phyloP scores from a whole-genome alignment of 2,797 vertebrate species.

The Delichon dasypus region DNA sequence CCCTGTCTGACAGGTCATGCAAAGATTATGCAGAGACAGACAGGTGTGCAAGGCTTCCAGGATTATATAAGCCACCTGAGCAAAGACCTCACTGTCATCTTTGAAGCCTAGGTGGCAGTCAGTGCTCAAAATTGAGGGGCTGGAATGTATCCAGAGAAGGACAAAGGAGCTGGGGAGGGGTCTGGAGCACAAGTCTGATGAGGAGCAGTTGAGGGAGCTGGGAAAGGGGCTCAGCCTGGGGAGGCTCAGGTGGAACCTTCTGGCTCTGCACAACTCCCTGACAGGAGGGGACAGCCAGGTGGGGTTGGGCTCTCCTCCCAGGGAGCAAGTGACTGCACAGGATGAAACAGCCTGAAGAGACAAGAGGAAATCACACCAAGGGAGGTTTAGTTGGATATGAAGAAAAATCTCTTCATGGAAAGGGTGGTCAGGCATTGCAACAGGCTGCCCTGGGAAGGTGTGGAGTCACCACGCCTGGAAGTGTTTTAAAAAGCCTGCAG shows the following conservation, averaged over 20 bases:
- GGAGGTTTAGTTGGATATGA: background rate
- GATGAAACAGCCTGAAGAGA: background rate
- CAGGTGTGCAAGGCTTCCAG: background rate
- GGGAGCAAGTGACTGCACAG: background rate
- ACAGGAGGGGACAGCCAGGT: background rate
- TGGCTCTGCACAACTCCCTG: background rate
- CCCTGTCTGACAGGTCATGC: background rate
- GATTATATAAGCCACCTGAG: background rate
- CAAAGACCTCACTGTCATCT: background rate
- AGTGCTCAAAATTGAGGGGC: background rate
- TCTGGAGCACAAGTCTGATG: background rate
- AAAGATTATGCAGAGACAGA: background rate
- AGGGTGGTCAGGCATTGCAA: background rate
- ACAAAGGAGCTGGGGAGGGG: accelerated
- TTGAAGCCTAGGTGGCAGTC: background rate
- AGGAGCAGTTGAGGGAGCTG: background rate
- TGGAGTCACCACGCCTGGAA: background rate
- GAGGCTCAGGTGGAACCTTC: accelerated
- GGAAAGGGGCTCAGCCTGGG: background rate
- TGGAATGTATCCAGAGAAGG: accelerated
- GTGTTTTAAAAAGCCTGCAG: background rate
- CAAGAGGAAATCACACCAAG: background rate
- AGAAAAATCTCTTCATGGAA: background rate
- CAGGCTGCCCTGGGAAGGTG: background rate
- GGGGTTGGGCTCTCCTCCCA: accelerated